Conservation (phyloP, 2,797 vertebrate genomes). For the Cetoscarus ocellatus region DNA sequence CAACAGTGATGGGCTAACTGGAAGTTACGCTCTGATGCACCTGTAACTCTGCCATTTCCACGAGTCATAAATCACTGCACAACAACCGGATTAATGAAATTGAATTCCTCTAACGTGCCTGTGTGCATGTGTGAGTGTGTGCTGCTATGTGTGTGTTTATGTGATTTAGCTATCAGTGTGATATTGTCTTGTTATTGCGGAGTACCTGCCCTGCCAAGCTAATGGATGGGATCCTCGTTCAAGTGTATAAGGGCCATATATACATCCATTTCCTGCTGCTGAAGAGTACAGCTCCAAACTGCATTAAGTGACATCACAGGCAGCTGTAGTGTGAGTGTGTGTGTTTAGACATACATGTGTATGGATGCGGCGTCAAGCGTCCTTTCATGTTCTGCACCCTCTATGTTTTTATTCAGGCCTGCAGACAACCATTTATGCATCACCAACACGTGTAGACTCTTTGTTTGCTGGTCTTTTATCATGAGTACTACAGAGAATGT, state of each 20-base stretch:
- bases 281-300: constrained; percentile 59
- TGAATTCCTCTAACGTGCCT: constrained; percentile 60
- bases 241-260: constrained; percentile 38
- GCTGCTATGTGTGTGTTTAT: constrained; percentile 1
- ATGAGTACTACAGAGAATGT: neutral
- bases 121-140: constrained; percentile 7
- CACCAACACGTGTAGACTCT: neutral
- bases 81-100: constrained; percentile 74
- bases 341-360: neutral
- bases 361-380: constrained; percentile 22
- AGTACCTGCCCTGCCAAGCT: constrained; percentile 26
- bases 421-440: constrained; percentile 44
- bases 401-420: constrained; percentile 43
- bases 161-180: constrained; percentile 33
- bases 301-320: constrained; percentile 49
- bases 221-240: constrained; percentile 52
- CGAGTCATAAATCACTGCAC: constrained; percentile 70
- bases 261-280: constrained; percentile 51
- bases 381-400: constrained; percentile 35
- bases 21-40: constrained; percentile 72
- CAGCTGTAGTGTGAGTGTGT: constrained; percentile 1
- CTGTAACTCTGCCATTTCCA: constrained; percentile 70
- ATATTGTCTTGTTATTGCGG: constrained; percentile 21
- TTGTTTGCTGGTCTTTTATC: neutral
- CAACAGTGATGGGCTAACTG: constrained; percentile 61